These are phyloP conservation scores for Cheilosia vernalis DNA, from an alignment of 2,888 invertebrate species.

Conservation along the genomic window DNA sequence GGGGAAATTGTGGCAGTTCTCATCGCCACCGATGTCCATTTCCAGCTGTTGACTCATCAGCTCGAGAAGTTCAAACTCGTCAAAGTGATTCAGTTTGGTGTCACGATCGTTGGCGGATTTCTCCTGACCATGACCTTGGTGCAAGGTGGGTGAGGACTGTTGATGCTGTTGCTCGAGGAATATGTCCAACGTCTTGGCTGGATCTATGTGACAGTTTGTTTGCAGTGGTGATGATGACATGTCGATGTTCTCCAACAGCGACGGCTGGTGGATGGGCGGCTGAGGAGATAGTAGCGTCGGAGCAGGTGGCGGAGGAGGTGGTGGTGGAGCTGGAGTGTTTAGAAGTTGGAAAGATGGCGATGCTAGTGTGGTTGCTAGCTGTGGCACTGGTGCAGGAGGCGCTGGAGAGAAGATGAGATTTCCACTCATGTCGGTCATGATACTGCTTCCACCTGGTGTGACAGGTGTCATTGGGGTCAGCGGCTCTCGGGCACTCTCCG, in stretches of 20 bases:
- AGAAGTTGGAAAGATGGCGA: constrained; percentile 71
- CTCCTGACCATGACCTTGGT: constrained; percentile 27
- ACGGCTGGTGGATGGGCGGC: constrained; percentile 54
- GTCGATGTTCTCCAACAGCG: constrained; percentile 80
- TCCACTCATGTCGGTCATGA: constrained; percentile 77
- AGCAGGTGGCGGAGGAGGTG: constrained; percentile 67
- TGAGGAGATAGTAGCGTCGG: constrained; percentile 57
- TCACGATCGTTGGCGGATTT: constrained; percentile 75
- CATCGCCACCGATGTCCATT: constrained; percentile 84
- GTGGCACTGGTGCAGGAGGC: constrained; percentile 72
- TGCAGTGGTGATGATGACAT: constrained; percentile 82
- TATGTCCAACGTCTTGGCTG: constrained; percentile 82
- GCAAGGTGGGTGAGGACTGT: constrained; percentile 77
- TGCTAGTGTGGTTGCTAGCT: constrained; percentile 77
- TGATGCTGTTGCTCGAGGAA: constrained; percentile 80
- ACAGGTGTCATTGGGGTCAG: constrained; percentile 84
- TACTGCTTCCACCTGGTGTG: constrained; percentile 78
- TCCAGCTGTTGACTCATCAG: constrained; percentile 84
- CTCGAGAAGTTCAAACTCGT: constrained; percentile 82
- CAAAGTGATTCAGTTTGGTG: constrained; percentile 81
- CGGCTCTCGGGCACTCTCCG: constrained; percentile 87
- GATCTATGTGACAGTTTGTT: constrained; percentile 79
- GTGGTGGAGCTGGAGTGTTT: constrained; percentile 75
- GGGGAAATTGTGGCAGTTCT: constrained; percentile 77
- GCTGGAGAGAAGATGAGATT: constrained; percentile 77